Conservation (phyloP, 2,888 invertebrate genomes). For the Opisthograptis luteolata region DNA sequence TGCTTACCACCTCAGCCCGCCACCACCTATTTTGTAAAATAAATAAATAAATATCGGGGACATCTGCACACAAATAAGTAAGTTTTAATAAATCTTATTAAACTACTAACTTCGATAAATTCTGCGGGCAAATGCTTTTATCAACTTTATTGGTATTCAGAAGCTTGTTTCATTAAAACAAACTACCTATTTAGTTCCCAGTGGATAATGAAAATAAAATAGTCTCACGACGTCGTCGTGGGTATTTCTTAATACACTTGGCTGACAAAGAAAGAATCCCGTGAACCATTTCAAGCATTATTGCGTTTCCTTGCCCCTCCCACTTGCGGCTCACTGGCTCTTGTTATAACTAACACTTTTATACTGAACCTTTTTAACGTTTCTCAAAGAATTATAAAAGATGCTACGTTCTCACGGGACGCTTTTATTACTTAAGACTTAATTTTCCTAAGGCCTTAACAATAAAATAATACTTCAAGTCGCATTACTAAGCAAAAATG, state of each 20-base stretch:
- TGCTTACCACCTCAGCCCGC: too few relatives aligned
- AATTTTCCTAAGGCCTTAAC: slow-evolving; percentile 7
- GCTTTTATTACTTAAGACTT: slow-evolving; percentile 20
- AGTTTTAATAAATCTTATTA: too few relatives aligned
- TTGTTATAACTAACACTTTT: slow-evolving; percentile 43
- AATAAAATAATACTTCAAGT: slow-evolving; percentile 1
- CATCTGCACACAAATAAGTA: too few relatives aligned
- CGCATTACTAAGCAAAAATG: background rate
- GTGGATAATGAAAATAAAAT: slow-evolving; percentile 50
- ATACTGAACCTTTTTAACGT: slow-evolving; percentile 37
- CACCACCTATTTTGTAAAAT: too few relatives aligned
- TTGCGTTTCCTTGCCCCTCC: slow-evolving; percentile 45
- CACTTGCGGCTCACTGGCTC: slow-evolving; percentile 41
- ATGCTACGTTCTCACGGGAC: slow-evolving; percentile 26
- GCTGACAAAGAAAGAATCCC: slow-evolving; percentile 53
- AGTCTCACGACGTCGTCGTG: slow-evolving; percentile 44
- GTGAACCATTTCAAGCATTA: slow-evolving; percentile 46
- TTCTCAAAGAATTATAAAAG: slow-evolving; percentile 33
- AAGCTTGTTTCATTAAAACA: slow-evolving; percentile 22
- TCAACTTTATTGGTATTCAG: slow-evolving; percentile 17
- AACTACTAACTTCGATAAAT: too few relatives aligned
- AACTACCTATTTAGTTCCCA: slow-evolving; percentile 28
- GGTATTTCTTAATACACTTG: slow-evolving; percentile 59
- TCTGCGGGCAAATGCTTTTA: slow-evolving; percentile 7
- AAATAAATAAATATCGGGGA: too few relatives aligned